Evolutionary conservation across 2,888 invertebrate species (phyloP), one percentile per base, ranked within the genome.

Genomic region (Leucania comma): DNA sequence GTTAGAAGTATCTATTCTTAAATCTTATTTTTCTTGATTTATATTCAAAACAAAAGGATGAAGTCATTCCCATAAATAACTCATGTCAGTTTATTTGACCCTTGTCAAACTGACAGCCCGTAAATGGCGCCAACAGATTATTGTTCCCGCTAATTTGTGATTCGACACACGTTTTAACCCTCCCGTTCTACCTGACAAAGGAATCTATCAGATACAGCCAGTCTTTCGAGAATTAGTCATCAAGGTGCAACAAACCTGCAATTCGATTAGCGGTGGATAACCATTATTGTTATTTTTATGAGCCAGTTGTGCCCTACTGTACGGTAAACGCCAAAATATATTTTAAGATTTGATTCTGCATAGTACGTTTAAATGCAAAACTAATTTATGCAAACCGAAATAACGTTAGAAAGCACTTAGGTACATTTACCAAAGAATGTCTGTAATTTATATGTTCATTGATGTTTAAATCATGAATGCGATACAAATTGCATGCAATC

Each of bases 31-130:
- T 56, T 64, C 38, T 35, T 56, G 6, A 74, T 51, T 51, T 35
- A 65, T 46, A 26, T 57, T 38, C 8, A 32, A 65, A 69, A 69
- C 69, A 73, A 65, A 68, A 67, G 20, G 56, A 65, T 61, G 12
- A 54, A 77, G 59, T 59, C 51, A 62, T 42, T 74, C 32, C 50
- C 62, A 29, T 69, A 66, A 62, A 71, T 62, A 80, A 67, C 56
- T 20, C 56, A 35, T 63, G 76, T 65, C 64, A 69, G 46, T 32
- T 22, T 32, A 48, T 56, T 66, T 72, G 72, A 81, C 77, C 69
- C 77, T 76, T 76, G 80, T 78, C 74, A 80, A 82, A 60, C 78
- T 68, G 78, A 78, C 83, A 72, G 68, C 17, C 67, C 51, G 26
- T 69, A 69, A 67, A 72, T 57, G 75, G 83, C 72, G 68, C 72